Evolutionary conservation across 2,888 invertebrate species (phyloP), one percentile per base, ranked within the genome.

Genomic region (Ormyrus labotus): DNA sequence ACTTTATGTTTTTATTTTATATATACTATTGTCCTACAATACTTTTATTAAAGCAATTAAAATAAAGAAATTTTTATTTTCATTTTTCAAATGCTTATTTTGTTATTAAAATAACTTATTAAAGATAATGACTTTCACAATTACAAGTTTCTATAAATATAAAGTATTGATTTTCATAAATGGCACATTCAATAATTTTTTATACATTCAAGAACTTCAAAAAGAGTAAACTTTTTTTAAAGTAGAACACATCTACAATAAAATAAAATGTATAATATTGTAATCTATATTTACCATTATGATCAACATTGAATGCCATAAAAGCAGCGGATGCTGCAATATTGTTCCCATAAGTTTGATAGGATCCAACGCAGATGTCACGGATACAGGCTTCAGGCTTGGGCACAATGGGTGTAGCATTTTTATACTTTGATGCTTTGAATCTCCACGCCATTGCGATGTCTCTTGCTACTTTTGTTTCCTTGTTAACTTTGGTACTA

Each of bases 391-490:
- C 96, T 93, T 98, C 98, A 81, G 97, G 97, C 91, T 98, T 98
- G 58, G 98, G 98, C 88, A 97, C 95, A 88, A 98, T 97, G 63
- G 98, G 98, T 85, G 97, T 96, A 83, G 98, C 97, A 95, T 99
- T 99, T 94, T 98, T 99, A 92, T 97, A 99, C 92, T 99, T 99
- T 83, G 98, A 98, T 90, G 97, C 97, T 93, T 98, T 98, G 92
- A 98, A 98, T 92, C 98, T 94, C 96, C 97, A 97, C 92, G 97
- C 96, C 97, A 97, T 97, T 83, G 87, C 91, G 85, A 83, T 83
- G 72, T 78, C 82, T 82, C 83, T 79, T 81, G 69, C 58, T 78
- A 74, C 81, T 79, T 80, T 81, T 84, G 70, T 61, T 79, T 82
- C 78, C 67, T 75, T 73, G 71, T 81, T 71, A 83, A 63, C 74